Evolutionary conservation across 2,888 invertebrate species (phyloP), one percentile per base, ranked within the genome.

Genomic region (Frankliniella intonsa): DNA sequence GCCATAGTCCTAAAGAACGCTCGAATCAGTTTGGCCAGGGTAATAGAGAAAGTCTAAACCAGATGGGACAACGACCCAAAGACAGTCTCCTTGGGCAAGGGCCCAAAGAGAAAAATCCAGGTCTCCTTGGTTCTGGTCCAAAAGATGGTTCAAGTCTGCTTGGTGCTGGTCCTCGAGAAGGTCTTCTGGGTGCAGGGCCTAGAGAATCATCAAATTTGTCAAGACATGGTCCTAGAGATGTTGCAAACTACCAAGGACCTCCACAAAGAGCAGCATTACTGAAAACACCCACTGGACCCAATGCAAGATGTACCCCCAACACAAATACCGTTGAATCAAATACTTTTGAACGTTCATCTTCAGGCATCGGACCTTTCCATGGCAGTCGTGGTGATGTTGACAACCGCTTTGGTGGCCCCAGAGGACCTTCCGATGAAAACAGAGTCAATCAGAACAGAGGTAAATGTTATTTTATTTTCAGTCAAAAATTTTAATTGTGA

Each of bases 151-250:
- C 25, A 25, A 76, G 69, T 25, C 25, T 76, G 25, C 69, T 76
- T 22, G 69, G 69, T 76, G 69, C 22, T 76, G 69, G 69, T 22
- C 69, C 69, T 25, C n/a, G 69, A 76, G 69, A 76, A 76, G 8
- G 22, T 76, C 69, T 76, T 1, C 25, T 76, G 69, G 22, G 69
- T 25, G 22, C 69, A 25, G 69, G 69, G 22, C 69, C 8, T 11
- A n/a, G 25, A 25, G 69, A 76, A 12, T 25, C 22, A 10, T 25
- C 69, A 22, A 76, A 25, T 25, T 25, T 76, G 69, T 25, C 25
- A 9, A 25, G 69, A 10, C 69, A 22, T 76, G 69, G 69, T 76
- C 25, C 69, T 22, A 76, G 25, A 22, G 69, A 76, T 10, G 22
- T 7, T 76, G 12, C 22, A 11, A 19, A 55, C 55, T 19, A 19